Evolutionary conservation across 1,140 invertebrate genomes (phyloP), one percentile per base, ranked within the genome.

Genomic region (Halesus radiatus): DNA sequence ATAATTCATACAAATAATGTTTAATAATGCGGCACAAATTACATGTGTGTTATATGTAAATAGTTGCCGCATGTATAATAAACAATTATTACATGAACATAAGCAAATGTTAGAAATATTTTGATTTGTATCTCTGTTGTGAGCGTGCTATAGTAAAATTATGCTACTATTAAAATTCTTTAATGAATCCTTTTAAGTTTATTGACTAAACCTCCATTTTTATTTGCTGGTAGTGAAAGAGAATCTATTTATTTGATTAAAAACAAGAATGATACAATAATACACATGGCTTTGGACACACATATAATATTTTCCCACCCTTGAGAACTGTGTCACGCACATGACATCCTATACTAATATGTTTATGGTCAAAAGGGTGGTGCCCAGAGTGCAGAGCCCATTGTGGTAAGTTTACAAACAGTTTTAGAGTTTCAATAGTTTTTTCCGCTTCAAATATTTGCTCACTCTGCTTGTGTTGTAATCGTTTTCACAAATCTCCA

Each of bases 341-440:
- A 50, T n/a, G 5, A 70, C 45, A 45, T 52, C n/a, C 5, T 18
- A 23, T 72, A 18, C 50, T 72, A 50, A 72, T 50, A 83, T 83
- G 84, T 85, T 87, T 82, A 84, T 86, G 85, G 86, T 92, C 91
- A 91, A 91, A 94, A 96, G 95, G 92, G 93, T 92, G 95, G 95
- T 92, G 93, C 94, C 91, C 93, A 93, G 91, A 96, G 94, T 92
- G 94, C 95, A 92, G 96, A 97, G 92, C 96, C 96, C 87, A 97
- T 97, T 89, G 95, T 97, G 94, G 96, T 97, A 95, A 96, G 95
- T 96, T 89, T 86, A 87, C 85, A 26, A 22, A 52, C 37, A 18
- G 45, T 72, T 72, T 50, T 72, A 20, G 50, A 32, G 23, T 26
- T 64, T 22, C 37, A n/a, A 45, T 70, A 45, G 16, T n/a, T 45